Percentiles rank a stretch among this genome's conserved stretches.
Evolutionary conservation across 2,113 vertebrate species (phyloP).

Genomic region (Melanostigma gelatinosum): DNA sequence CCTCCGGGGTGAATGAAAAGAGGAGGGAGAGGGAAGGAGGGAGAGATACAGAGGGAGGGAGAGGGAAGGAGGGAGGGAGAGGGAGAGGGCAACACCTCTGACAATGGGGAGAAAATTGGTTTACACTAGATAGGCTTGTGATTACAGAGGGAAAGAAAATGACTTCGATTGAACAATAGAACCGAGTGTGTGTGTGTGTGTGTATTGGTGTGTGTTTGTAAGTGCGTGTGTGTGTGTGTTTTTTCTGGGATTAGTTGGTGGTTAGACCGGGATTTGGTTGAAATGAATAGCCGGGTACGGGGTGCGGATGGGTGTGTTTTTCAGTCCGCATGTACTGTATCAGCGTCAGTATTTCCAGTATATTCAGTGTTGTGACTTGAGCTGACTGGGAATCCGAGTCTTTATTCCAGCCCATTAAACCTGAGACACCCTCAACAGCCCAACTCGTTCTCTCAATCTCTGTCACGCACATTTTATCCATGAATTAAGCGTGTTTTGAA

Average conservation of each 20-base stretch:
- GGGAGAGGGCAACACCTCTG: conserved; percentile 77
- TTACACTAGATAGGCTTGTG: conserved; percentile 83
- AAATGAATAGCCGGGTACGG: conserved; percentile 62
- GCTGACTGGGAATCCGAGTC: conserved; percentile 35
- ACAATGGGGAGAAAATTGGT: conserved; percentile 82
- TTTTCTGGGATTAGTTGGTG: conserved; percentile 68
- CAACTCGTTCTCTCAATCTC: neutral
- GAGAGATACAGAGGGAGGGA: conserved; percentile 65
- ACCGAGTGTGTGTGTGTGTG: conserved; percentile 51
- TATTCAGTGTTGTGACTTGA: conserved; percentile 30
- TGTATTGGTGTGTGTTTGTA: conserved; percentile 28
- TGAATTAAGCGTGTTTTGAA: neutral
- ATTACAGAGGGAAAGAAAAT: conserved; percentile 80
- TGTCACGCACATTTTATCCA: neutral
- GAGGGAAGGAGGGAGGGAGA: conserved; percentile 66
- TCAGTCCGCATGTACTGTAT: conserved; percentile 37
- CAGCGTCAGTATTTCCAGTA: neutral
- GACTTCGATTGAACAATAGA: conserved; percentile 79
- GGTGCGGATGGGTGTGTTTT: conserved; percentile 52
- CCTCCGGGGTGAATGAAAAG: conserved; percentile 73
- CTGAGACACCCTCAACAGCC: conserved; percentile 5
- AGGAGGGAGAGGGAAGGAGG: conserved; percentile 64
- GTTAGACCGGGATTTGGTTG: conserved; percentile 69
- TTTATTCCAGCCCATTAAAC: conserved; percentile 43
- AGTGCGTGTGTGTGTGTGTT: conserved; percentile 52